Evolutionary conservation across 2,113 vertebrate genomes (phyloP), one percentile per base, ranked within the genome.

Genomic region (Calonectris borealis): DNA sequence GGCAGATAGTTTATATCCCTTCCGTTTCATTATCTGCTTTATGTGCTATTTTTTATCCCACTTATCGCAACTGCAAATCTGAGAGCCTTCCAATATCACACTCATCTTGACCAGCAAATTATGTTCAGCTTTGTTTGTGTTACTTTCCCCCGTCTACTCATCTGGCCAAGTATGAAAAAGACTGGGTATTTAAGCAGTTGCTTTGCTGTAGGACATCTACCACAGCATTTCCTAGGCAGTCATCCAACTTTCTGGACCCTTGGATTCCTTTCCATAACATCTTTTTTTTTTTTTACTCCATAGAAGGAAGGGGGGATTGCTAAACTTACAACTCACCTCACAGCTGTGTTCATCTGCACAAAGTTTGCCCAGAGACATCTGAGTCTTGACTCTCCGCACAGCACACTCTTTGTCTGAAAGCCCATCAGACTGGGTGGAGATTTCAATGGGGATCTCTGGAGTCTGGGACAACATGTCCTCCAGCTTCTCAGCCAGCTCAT

Each of bases 341-440:
- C 99, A 99, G 97, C 98, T 98, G 93, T 99, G 99, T 58, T 99
- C 99, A 38, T 99, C 99, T 1, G 98, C 97, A 92, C 99, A 99
- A 81, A 99, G 98, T 94, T 99, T 99, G 86, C 99, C 99, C 97
- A 99, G 97, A 6, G 99, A 99, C 98, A 99, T 99, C 98, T 99
- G 99, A 31, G 99, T 99, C 98, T 99, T 99, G 95, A 99, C 99
- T 32, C 99, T 98, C 88, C 99, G 98, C 68, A 99, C 99, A 0
- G 99, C 99, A 3, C 99, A 99, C 98, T 99, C 99, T 91, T 99
- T 99, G 98, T 99, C 99, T 0, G 99, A 99, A 62, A 99, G 99
- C 54, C 99, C 99, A 1, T 99, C 99, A 0, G 99, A 99, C 97
- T 99, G 99, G 6, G 98, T 99, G 97, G 99, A 99, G 97, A 99